Conservation (phyloP, 2,113 vertebrate genomes). For the Illadopsis cleaveri region DNA sequence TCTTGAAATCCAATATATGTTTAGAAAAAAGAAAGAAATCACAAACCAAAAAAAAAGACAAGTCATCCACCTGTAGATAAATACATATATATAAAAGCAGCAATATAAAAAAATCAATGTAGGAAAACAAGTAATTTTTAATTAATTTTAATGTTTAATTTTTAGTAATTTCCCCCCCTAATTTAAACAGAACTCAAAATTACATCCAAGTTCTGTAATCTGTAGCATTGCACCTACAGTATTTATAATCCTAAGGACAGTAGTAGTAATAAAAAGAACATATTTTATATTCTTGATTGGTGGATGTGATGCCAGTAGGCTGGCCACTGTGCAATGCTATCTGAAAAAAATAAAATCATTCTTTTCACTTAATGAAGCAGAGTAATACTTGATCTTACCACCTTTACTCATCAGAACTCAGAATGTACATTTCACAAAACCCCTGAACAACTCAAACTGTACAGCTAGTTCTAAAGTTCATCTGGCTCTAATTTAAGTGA, state of each 20-base stretch:
- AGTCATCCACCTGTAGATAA: not conserved
- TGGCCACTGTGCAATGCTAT: not conserved
- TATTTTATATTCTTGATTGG: not conserved
- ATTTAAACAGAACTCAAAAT: not conserved
- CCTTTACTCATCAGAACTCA: not conserved
- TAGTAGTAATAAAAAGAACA: not conserved
- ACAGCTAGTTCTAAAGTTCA: slow-evolving; percentile 34
- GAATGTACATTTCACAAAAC: not conserved
- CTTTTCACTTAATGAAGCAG: not conserved
- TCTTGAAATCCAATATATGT: not conserved
- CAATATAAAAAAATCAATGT: not conserved
- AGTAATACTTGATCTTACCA: not conserved
- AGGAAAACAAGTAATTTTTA: not conserved
- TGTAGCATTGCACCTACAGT: not conserved
- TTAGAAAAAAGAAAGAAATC: not conserved
- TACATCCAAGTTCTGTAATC: not conserved
- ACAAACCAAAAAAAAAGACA: not conserved
- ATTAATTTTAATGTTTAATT: not conserved
- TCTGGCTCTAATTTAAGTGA: not conserved
- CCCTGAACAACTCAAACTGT: not conserved
- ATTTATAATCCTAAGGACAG: not conserved
- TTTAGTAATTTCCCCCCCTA: not conserved
- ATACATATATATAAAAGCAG: not conserved
- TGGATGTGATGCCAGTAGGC: not conserved
- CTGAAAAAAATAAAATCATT: not conserved